A percentile compares a stretch with the other conserved stretches of the same genome.
Conservation (phyloP, 1,140 invertebrate genomes). For the Homalodisca vitripennis region DNA sequence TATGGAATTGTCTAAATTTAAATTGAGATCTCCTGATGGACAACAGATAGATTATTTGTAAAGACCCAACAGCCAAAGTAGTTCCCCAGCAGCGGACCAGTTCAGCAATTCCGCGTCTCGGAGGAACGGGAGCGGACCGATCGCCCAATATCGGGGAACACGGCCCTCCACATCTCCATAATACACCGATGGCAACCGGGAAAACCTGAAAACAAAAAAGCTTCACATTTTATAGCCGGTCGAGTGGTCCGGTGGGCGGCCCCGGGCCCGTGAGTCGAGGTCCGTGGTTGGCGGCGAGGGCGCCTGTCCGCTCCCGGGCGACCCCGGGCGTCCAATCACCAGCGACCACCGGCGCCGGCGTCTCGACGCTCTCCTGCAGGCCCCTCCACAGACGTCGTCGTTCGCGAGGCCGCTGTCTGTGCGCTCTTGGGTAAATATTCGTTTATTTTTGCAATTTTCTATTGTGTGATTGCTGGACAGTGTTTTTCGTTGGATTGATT, state of each 20-base stretch:
- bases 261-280: background rate
- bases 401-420: background rate
- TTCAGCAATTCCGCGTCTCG: no score
- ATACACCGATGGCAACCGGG: conserved; percentile 1
- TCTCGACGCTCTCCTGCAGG: background rate
- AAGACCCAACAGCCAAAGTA: no score
- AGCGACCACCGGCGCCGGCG: background rate
- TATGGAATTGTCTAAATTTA: no score
- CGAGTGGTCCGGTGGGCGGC: background rate
- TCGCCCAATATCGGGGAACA: no score
- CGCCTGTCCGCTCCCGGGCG: background rate
- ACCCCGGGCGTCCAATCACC: background rate
- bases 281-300: background rate
- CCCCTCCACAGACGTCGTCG: background rate
- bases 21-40: no score
- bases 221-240: background rate
- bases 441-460: conserved; percentile 13
- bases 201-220: conserved; percentile 10
- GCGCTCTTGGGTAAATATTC: conserved; percentile 2
- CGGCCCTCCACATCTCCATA: background rate
- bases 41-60: no score
- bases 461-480: background rate
- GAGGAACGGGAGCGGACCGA: no score
- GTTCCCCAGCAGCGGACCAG: no score
- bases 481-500: background rate